These are phyloP conservation scores for Eurytoma californica DNA, from an alignment of 2,888 invertebrate species.

Conservation along the genomic window DNA sequence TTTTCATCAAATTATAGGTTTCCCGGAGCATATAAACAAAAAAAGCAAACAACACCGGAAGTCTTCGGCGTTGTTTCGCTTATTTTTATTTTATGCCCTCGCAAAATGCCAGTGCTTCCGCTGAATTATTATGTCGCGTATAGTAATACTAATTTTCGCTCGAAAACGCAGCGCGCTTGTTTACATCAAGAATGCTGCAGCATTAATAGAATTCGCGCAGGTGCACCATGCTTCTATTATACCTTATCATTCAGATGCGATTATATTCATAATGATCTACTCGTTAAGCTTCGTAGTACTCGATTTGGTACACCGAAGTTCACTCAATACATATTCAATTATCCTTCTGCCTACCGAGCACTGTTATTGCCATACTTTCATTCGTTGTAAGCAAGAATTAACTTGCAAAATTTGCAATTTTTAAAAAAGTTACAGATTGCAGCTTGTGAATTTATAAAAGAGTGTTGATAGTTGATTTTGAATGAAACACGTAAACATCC, in stretches of 20 bases:
- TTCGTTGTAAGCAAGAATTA: neutral
- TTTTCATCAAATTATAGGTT: too few species aligned
- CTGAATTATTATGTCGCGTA: neutral
- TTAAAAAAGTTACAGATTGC: too few species aligned
- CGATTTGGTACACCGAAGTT: slow-evolving; percentile 28
- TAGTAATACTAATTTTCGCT: neutral
- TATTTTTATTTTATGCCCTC: too few species aligned
- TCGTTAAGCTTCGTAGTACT: slow-evolving; percentile 54
- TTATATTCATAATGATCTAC: slow-evolving; percentile 53
- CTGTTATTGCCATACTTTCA: slow-evolving; percentile 31
- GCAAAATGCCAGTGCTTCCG: too few species aligned
- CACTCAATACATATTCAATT: slow-evolving; percentile 29
- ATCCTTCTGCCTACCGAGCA: neutral
- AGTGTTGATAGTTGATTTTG: slow-evolving; percentile 28
- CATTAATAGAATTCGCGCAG: slow-evolving; percentile 47
- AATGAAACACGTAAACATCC: slow-evolving; percentile 18
- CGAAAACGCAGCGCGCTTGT: neutral
- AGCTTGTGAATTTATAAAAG: slow-evolving; percentile 2
- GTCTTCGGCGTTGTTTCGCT: too few species aligned
- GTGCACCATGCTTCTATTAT: slow-evolving; percentile 40
- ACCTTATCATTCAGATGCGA: slow-evolving; percentile 52
- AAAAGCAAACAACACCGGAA: too few species aligned
- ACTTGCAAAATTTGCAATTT: too few species aligned
- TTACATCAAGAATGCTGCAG: neutral
- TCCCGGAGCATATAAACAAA: too few species aligned